Base-by-base conservation (phyloP, 2,113 vertebrate genomes). In the Eulemur macaco region DNA sequence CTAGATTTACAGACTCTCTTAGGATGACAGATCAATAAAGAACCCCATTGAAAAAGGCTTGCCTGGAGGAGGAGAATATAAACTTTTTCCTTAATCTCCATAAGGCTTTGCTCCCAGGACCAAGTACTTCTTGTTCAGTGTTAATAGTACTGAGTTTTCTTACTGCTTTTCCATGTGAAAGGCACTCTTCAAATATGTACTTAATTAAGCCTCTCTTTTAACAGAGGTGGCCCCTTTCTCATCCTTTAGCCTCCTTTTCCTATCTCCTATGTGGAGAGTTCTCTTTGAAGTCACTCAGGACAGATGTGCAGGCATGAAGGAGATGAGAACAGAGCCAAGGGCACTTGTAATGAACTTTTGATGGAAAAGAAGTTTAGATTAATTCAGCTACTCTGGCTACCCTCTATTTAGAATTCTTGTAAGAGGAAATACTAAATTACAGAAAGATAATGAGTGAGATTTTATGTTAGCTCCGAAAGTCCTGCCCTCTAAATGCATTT, bases 151-250 rank as follows among this genome's bases (percentile, higher is more conserved):
- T 96, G 94, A 94, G 84, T 94, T 95, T 98, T 94, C 89, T 81
- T 89, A 88, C 86, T 95, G 92, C 95, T 93, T 95, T 97, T 96
- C 95, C 88, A 94, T 97, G 96, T 97, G 96, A 97, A 86, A 98
- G 88, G 25, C 86, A 95, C 84, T 95, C 94, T 98, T 97, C 97
- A 98, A 97, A 97, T 98, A 97, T 97, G 95, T 97, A 96, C 97
- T 97, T 98, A 98, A 98, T 98, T 98, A 98, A 98, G 93, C 92
- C 76, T 96, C 91, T 96, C 94, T 97, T 96, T 98, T 97, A 94
- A 96, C 89, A 96, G 76, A 94, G 94, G 95, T 98, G 96, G 91
- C 91, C 96, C 74, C 29, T 31, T 93, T 96, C 91, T 77, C 95
- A 96, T 95, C 89, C 91, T 39, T 64, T 42, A 34, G 60, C 84